Base-by-base conservation (phyloP, 2,113 vertebrate genomes). In the Xiphias gladius region DNA sequence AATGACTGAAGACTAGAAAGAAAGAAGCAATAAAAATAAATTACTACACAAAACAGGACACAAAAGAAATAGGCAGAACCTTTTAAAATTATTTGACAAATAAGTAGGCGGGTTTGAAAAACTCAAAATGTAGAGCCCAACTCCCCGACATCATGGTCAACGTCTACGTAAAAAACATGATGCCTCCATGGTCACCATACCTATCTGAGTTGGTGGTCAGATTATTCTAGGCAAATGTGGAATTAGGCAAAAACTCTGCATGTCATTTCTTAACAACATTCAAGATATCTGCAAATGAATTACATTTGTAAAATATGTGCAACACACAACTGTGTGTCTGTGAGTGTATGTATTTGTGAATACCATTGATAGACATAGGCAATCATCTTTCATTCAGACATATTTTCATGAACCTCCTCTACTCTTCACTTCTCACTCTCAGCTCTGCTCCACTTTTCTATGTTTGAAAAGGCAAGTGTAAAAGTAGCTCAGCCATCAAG, bases 331-430 rank as follows among this genome's bases (percentile, higher is more conserved):
- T 22, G 7, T 10, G 20, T 24, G 14, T 28, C 22, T 28, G 22
- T 11, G 9, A 9, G 61, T 35, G 32, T 35, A 6, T 35, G 32
- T 35, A 6, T 6, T 35, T 35, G 32, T 35, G 32, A 35, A 20
- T n/a, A n/a, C n/a, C n/a, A n/a, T n/a, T 55, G 62, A 57, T 4
- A 79, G 58, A 67, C 5, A 12, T 2, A 41, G 24, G 9, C 58
- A 43, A 14, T 52, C 55, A 54, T 75, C 13, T 52, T 54, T 75
- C 35, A 82, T 54, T 32, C 32, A 75, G 32, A 82, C 54, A 30
- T 75, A 43, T 63, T 57, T 75, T 26, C 37, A 70, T 13, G n/a
- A 59, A 20, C 14, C 24, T n/a, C 7, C 2, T 46, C 16, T 14
- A 4, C 22, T 43, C 37, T 57, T 19, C 39, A 58, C 52, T 26